A percentile compares a stretch with the other conserved stretches of the same genome.
Conservation (phyloP, 64 coral and sea anemone species). For the Porites australiensis region DNA sequence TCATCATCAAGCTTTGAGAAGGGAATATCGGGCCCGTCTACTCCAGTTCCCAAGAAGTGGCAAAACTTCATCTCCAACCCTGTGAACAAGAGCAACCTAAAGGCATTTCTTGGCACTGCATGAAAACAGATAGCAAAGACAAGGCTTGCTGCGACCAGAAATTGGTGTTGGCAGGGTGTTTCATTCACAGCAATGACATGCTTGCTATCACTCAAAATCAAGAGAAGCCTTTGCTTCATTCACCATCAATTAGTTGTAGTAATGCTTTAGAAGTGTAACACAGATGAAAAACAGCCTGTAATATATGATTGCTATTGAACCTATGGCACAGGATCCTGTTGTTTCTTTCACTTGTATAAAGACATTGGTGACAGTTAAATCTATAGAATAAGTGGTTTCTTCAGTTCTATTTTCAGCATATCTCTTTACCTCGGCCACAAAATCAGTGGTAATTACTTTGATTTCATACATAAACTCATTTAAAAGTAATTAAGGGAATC, state of each 20-base stretch:
- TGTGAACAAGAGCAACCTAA: conserved; percentile 59
- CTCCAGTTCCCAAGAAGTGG: conserved; percentile 62
- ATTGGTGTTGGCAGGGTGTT: conserved; percentile 40
- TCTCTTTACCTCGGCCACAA: too few relatives aligned
- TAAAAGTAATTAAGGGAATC: too few relatives aligned
- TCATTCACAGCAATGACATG: conserved; percentile 8
- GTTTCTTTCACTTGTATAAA: too few relatives aligned
- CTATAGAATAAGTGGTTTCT: too few relatives aligned
- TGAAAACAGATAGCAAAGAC: conserved; percentile 21
- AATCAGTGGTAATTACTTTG: too few relatives aligned
- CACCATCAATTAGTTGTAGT: neutral
- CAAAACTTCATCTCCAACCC: conserved; percentile 42
- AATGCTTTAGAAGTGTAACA: too few relatives aligned
- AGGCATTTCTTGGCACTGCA: conserved; percentile 1
- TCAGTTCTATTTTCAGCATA: too few relatives aligned
- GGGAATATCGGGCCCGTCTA: neutral
- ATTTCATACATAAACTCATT: too few relatives aligned
- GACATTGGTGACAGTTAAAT: too few relatives aligned
- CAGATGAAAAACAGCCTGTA: too few relatives aligned
- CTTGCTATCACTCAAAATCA: neutral
- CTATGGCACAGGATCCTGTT: too few relatives aligned
- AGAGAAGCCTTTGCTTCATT: neutral
- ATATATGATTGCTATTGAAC: too few relatives aligned
- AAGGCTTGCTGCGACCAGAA: conserved; percentile 4
- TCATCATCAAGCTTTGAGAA: conserved; percentile 10